Conservation (phyloP, 2,113 vertebrate genomes). For the Dasyprocta punctata region DNA sequence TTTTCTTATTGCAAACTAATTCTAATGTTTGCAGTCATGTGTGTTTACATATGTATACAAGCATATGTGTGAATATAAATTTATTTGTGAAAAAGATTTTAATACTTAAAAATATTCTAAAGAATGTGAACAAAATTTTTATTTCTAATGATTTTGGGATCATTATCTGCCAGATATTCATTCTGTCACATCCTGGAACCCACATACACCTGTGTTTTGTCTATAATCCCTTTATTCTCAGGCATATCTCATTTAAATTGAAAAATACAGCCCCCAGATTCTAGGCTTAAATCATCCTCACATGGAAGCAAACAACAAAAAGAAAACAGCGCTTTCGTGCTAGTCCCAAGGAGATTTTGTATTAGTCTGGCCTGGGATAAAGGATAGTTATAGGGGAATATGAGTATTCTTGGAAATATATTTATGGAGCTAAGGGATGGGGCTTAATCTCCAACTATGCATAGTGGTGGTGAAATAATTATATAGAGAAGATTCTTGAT, state of each 20-base stretch:
- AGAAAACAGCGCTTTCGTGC: neutral
- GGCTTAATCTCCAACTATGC: neutral
- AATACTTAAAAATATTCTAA: neutral
- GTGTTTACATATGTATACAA: neutral
- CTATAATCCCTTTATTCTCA: neutral
- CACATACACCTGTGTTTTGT: neutral
- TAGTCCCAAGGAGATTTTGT: neutral
- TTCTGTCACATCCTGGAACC: neutral
- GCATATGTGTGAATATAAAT: neutral
- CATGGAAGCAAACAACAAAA: neutral
- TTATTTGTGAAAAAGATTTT: neutral
- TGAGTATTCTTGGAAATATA: neutral
- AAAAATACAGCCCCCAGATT: neutral
- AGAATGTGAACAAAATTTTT: neutral
- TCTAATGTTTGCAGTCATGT: neutral
- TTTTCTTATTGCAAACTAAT: neutral
- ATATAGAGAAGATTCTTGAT: neutral
- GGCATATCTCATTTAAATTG: neutral
- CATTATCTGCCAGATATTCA: neutral
- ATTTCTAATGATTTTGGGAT: neutral
- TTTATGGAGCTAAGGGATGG: neutral
- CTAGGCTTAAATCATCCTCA: neutral
- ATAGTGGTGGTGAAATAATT: neutral
- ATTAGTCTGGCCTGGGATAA: neutral
- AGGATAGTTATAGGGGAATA: neutral